Evolutionary conservation across 2,888 invertebrate species (phyloP), one percentile per base, ranked within the genome.

Genomic region (Caenorhabditis auriculariae): DNA sequence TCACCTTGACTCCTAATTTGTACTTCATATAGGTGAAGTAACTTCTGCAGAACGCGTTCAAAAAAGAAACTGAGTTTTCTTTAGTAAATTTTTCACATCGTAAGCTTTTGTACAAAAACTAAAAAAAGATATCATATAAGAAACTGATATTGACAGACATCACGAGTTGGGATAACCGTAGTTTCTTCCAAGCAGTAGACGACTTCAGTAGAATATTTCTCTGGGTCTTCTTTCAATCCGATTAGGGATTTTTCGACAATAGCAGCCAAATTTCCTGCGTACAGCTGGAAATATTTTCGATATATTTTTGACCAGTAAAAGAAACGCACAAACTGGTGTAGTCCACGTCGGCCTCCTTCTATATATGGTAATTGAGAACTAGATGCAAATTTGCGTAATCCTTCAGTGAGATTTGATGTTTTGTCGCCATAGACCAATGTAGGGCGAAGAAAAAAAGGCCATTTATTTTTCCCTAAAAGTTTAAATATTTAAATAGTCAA

Each of bases 141-240:
- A 21, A 46, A 12, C 15, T 9, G 12, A 9, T 17, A 42, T 26
- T 17, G 21, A 57, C n/a, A 28, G 17, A 77, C 77, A 42, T 77
- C 65, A 43, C 68, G 51, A n/a, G n/a, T n/a, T n/a, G n/a, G n/a
- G n/a, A n/a, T n/a, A n/a, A n/a, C n/a, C n/a, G n/a, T 64, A 12
- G 72, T 72, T 19, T 72, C 61, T 51, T 78, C 78, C 75, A 74
- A 68, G 39, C 74, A 74, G 46, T 75, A 78, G 28, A 78, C 72
- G 27, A 72, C 66, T 32, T 78, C 76, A 43, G 71, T 74, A 29
- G 65, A 60, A 47, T 50, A 65, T 24, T 49, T 58, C 37, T 45
- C 41, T 1, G 74, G 64, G 21, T 69, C 53, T n/a, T 44, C 48
- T 1, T 62, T 27, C 37, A 78, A 57, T 21, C 53, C 29, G 23